These are phyloP conservation scores for Trichogramma dendrolimi DNA, from an alignment of 2,888 invertebrate genomes.

Conservation along the genomic window DNA sequence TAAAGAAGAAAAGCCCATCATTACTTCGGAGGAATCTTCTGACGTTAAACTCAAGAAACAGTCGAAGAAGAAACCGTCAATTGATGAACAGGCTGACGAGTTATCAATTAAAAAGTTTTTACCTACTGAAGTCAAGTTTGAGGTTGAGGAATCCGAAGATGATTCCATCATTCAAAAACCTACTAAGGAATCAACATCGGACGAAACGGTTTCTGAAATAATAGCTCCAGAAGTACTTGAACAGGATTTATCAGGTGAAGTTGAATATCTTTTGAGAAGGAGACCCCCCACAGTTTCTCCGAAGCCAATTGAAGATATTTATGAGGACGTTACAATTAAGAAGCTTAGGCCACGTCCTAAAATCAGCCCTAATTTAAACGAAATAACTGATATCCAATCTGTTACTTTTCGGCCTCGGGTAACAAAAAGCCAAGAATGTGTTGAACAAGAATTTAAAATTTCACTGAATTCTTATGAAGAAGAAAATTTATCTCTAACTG, in stretches of 20 bases:
- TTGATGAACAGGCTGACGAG: conserved; percentile 36
- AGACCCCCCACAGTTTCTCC: conserved; percentile 48
- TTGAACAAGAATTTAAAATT: conserved; percentile 86
- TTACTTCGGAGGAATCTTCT: conserved; percentile 29
- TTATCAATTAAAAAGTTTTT: conserved; percentile 37
- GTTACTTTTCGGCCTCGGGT: conserved; percentile 75
- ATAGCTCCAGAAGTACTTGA: conserved; percentile 24
- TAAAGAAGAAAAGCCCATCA: conserved; percentile 41
- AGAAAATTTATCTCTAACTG: conserved; percentile 82
- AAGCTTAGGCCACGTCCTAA: conserved; percentile 68
- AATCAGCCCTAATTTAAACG: conserved; percentile 64
- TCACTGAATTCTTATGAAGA: conserved; percentile 80
- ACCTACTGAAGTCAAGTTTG: conserved; percentile 35
- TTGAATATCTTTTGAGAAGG: conserved; percentile 57
- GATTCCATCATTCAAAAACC: conserved; percentile 22
- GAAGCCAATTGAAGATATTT: conserved; percentile 58
- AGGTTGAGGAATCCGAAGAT: conserved; percentile 40
- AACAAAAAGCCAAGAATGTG: conserved; percentile 78
- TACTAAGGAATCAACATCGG: conserved; percentile 40
- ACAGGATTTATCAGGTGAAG: conserved; percentile 39
- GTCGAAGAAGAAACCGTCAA: conserved; percentile 34
- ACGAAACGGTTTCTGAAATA: conserved; percentile 31
- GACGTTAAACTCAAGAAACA: conserved; percentile 35
- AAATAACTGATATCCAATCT: conserved; percentile 71
- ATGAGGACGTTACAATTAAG: conserved; percentile 69